Percentiles rank a stretch among this genome's conserved stretches.
These are phyloP conservation scores for Dendrocincla fuliginosa DNA, from an alignment of 2,797 vertebrate genomes.

Conservation along the genomic window DNA sequence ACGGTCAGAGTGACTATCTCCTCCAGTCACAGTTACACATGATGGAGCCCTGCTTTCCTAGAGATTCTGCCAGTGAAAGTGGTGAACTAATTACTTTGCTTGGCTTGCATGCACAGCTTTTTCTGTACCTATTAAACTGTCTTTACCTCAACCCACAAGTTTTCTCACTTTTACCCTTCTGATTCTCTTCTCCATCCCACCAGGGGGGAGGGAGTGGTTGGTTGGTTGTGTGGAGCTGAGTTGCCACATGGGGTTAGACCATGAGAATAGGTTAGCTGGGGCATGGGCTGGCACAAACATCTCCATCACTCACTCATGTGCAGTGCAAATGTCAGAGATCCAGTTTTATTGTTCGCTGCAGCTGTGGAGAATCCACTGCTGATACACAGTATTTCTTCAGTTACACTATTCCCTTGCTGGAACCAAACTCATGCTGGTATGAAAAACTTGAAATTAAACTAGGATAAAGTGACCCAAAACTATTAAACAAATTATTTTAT, in stretches of 20 bases:
- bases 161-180: background rate
- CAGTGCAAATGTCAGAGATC: background rate
- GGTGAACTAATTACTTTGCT: background rate
- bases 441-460: background rate
- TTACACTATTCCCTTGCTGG: background rate
- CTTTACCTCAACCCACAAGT: fast-evolving
- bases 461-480: background rate
- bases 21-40: fast-evolving
- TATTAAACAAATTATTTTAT: background rate
- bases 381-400: background rate
- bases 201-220: fast-evolving
- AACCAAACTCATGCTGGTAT: fast-evolving
- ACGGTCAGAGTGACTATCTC: background rate
- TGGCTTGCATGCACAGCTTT: fast-evolving
- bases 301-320: background rate
- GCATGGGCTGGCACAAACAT: background rate
- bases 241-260: background rate
- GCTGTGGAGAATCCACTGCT: background rate
- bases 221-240: background rate
- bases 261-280: background rate
- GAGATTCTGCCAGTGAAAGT: background rate
- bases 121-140: background rate
- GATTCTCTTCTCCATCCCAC: background rate
- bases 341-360: background rate
- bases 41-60: background rate